Evolutionary conservation across 2,888 invertebrate species (phyloP).

Genomic region (Eristalis tenax): DNA sequence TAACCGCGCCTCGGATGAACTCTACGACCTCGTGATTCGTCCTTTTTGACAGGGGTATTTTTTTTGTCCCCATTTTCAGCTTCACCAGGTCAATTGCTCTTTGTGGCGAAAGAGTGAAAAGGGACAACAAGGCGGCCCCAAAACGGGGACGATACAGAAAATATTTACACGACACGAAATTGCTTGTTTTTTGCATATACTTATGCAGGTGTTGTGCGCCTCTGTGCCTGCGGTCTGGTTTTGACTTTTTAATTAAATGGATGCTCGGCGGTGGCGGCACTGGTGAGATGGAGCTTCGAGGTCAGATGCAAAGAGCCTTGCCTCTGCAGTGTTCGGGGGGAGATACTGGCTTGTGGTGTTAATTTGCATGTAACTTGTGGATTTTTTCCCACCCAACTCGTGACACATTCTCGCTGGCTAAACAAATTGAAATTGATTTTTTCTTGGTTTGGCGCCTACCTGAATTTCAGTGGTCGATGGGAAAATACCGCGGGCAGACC

Average conservation of each 20-base stretch:
- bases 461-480: too few relatives aligned
- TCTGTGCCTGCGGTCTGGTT: slow-evolving; percentile 26
- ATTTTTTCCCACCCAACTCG: neutral
- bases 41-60: neutral
- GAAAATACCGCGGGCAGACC: too few relatives aligned
- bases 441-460: neutral
- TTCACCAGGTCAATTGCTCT: slow-evolving; percentile 41
- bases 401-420: neutral
- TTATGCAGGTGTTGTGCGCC: neutral
- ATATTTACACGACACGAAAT: slow-evolving; percentile 20
- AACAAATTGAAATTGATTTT: neutral
- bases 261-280: neutral
- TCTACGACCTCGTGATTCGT: neutral
- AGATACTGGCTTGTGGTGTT: neutral
- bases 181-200: slow-evolving; percentile 6
- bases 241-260: slow-evolving; percentile 54
- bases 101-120: slow-evolving; percentile 7
- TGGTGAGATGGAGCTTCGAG: slow-evolving; percentile 1
- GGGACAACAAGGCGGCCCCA: neutral
- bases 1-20: neutral
- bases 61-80: neutral
- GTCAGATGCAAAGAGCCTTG: neutral
- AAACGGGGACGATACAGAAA: neutral
- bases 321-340: neutral
- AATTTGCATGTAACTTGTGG: neutral